phyloP scores from a whole-genome alignment of 35 echinoderm and acorn worm species.

The Heliocidaris erythrogramma region DNA sequence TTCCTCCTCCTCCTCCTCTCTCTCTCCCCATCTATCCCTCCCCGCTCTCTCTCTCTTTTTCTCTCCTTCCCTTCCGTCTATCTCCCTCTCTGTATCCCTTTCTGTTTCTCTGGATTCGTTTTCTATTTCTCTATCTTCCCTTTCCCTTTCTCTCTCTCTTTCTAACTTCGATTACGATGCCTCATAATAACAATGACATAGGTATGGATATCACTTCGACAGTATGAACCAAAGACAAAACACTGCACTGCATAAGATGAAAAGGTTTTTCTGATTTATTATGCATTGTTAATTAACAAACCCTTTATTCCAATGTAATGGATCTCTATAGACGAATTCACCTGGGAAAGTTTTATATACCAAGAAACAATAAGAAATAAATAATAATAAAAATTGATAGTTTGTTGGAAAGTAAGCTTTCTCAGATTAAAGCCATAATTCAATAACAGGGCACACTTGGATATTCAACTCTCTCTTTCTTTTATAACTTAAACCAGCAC shows the following conservation, averaged over 20 bases:
- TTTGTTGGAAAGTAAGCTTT: neutral
- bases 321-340: neutral
- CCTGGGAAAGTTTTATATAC: neutral
- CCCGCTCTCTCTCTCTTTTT: neutral
- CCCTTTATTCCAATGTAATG: neutral
- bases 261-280: conserved; percentile 1
- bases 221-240: neutral
- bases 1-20: neutral
- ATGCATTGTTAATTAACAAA: conserved; percentile 13
- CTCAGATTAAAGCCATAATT: neutral
- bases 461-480: neutral
- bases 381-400: neutral
- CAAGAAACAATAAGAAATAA: neutral
- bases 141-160: neutral
- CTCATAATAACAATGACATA: too few species aligned
- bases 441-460: neutral
- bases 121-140: neutral
- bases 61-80: neutral
- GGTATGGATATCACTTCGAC: too few species aligned
- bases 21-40: neutral
- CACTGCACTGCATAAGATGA: neutral
- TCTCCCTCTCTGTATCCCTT: neutral
- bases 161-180: too few species aligned
- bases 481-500: neutral
- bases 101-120: neutral